Evolutionary conservation across 2,797 vertebrate genomes (phyloP), one percentile per base, ranked within the genome.

Genomic region (Anguilla obscura): DNA sequence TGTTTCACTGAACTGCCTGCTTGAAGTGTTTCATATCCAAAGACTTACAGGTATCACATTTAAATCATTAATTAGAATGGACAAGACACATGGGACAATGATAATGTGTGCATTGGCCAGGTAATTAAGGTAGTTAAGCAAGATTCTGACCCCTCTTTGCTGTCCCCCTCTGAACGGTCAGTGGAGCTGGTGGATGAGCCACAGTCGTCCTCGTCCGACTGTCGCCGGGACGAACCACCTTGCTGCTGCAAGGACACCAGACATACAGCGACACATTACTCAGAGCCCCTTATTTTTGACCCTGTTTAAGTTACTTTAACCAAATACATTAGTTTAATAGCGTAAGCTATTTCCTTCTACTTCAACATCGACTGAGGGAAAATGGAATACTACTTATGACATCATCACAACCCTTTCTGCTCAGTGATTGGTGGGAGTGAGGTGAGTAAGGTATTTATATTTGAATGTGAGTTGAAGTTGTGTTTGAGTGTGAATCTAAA

Each of bases 181-280:
- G 97, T 97, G 87, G 98, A 99, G 92, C 98, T 98, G 89, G 98
- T 96, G 86, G 98, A 99, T 86, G 98, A 98, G 91, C 95, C 97
- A 89, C 96, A 94, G 50, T 99, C 98, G 40, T 98, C 97, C 45
- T 97, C 96, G 87, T 98, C 97, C 56, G 97, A 82, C 21, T 92
- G 93, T 87, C 90, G 94, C 89, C 89, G 92, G n/a, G 56, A 84
- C 85, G 92, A 45, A 52, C 91, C 93, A 69, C 94, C 92, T 89
- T 93, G 91, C 91, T 92, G 86, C n/a, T 84, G 24, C 10, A 36
- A 90, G 24, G 82, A 87, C 89, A 33, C 90, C 74, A n/a, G 21
- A 82, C 45, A 50, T 8, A 50, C 79, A 88, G 18, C 36, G 14
- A 50, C 24, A 48, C n/a, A 45, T 30, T 7, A 79, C 82, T 85